phyloP scores from a whole-genome alignment of 1,140 invertebrate genomes.

The Sinonovacula constricta region DNA sequence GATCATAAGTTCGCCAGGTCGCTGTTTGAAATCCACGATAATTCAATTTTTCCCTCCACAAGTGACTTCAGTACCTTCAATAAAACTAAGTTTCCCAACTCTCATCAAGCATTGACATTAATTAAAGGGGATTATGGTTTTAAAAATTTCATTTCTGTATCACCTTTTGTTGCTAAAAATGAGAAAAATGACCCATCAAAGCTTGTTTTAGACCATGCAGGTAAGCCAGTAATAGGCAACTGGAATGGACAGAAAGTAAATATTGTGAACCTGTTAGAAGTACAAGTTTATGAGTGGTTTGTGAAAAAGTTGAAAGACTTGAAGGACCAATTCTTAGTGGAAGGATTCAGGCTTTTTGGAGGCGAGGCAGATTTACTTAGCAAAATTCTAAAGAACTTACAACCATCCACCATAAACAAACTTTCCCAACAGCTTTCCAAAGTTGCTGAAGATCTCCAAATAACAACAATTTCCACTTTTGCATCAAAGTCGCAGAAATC shows the following conservation, averaged over 20 bases:
- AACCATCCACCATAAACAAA: slow-evolving; percentile 31
- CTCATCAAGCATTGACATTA: slow-evolving; percentile 80
- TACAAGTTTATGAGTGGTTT: slow-evolving; percentile 21
- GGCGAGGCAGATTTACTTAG: not conserved
- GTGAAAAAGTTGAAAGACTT: slow-evolving; percentile 3
- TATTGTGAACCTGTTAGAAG: slow-evolving; percentile 28
- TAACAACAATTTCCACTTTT: slow-evolving; percentile 81
- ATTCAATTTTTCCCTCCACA: slow-evolving; percentile 91
- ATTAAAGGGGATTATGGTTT: slow-evolving; percentile 84
- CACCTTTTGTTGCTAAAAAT: slow-evolving; percentile 87
- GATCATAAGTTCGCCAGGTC: slow-evolving; percentile 85
- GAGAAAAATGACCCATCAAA: slow-evolving; percentile 1
- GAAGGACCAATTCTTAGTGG: slow-evolving; percentile 16
- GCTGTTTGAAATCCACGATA: slow-evolving; percentile 90
- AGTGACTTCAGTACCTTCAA: slow-evolving; percentile 89
- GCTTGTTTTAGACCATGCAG: not conserved
- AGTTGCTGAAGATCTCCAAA: slow-evolving; percentile 36
- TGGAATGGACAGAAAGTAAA: slow-evolving; percentile 17
- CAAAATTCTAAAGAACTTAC: not conserved
- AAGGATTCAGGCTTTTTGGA: slow-evolving; percentile 14
- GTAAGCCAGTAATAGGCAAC: slow-evolving; percentile 5
- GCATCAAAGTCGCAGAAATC: slow-evolving; percentile 88
- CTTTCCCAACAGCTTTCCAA: slow-evolving; percentile 48
- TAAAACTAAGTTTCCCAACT: slow-evolving; percentile 85
- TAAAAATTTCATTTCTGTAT: slow-evolving; percentile 89